Evolutionary conservation across 2,888 invertebrate genomes (phyloP).

Genomic region (Tachina grossa): DNA sequence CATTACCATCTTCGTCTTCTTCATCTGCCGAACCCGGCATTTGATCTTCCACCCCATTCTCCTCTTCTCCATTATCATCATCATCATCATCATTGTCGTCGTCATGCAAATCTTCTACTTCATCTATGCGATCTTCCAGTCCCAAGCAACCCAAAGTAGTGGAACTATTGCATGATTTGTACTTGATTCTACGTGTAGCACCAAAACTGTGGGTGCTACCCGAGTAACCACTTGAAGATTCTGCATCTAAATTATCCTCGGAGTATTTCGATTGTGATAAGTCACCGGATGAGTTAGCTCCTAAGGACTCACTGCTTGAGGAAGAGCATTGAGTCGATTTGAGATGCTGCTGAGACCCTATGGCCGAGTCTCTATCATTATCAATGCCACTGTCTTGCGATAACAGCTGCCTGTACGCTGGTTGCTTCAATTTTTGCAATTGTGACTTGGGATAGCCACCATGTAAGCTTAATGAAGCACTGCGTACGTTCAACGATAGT

Average conservation of each 20-base stretch:
- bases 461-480: conserved; percentile 79
- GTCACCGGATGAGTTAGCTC: conserved; percentile 76
- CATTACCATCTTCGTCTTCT: conserved; percentile 66
- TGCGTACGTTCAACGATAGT: conserved; percentile 75
- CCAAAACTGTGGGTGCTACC: conserved; percentile 65
- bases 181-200: conserved; percentile 76
- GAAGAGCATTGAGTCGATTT: conserved; percentile 75
- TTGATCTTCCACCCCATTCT: conserved; percentile 66
- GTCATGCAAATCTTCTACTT: conserved; percentile 77
- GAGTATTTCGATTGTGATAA: conserved; percentile 73
- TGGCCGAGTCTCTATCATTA: conserved; percentile 74
- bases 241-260: conserved; percentile 73
- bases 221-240: conserved; percentile 70
- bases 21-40: conserved; percentile 67
- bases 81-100: conserved; percentile 74
- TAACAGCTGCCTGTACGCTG: conserved; percentile 75
- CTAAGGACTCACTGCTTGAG: conserved; percentile 79
- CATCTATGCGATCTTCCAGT: conserved; percentile 79
- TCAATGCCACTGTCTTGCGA: conserved; percentile 83
- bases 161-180: conserved; percentile 76
- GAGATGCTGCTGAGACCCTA: conserved; percentile 72
- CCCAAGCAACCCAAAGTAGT: conserved; percentile 78
- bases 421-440: conserved; percentile 74
- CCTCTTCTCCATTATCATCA: conserved; percentile 58
- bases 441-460: conserved; percentile 76